A percentile compares a stretch with the other conserved stretches of the same genome.
These are phyloP conservation scores for Stictocephala bisonia DNA, from an alignment of 2,888 invertebrate genomes.

Conservation along the genomic window DNA sequence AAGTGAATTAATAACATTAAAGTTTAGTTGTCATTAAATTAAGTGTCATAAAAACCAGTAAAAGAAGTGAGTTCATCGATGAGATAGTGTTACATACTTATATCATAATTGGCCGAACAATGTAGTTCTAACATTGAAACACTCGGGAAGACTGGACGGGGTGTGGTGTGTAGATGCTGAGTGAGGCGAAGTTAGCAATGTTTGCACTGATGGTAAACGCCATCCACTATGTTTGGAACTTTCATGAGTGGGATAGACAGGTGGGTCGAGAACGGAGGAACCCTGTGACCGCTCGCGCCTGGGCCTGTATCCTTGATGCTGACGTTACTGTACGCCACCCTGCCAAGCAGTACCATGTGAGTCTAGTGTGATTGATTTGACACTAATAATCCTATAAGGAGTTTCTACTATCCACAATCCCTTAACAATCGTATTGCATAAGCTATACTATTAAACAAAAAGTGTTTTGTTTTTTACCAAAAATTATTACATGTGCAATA, in stretches of 20 bases:
- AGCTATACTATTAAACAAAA: background rate
- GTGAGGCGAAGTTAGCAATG: background rate
- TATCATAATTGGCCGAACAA: too few species aligned
- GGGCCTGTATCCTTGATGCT: conserved; percentile 38
- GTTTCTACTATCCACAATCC: background rate
- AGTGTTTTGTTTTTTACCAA: too few species aligned
- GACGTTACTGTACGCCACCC: background rate
- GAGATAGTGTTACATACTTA: too few species aligned
- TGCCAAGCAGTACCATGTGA: conserved; percentile 9
- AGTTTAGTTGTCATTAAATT: too few species aligned
- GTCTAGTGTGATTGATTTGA: background rate
- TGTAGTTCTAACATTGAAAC: conserved; percentile 11
- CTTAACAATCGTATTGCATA: background rate
- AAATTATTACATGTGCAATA: too few species aligned
- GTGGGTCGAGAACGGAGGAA: conserved; percentile 1
- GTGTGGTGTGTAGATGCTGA: background rate
- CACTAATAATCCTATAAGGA: background rate
- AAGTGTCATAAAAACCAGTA: too few species aligned
- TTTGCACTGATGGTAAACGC: conserved; percentile 53
- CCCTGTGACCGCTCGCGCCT: conserved; percentile 1
- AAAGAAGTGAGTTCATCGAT: too few species aligned
- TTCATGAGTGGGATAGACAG: conserved; percentile 55
- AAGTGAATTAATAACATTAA: too few species aligned
- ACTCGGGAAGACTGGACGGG: background rate
- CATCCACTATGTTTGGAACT: conserved; percentile 57